These are phyloP conservation scores for Platyscapa corneri DNA, from an alignment of 1,140 invertebrate genomes.

Conservation along the genomic window DNA sequence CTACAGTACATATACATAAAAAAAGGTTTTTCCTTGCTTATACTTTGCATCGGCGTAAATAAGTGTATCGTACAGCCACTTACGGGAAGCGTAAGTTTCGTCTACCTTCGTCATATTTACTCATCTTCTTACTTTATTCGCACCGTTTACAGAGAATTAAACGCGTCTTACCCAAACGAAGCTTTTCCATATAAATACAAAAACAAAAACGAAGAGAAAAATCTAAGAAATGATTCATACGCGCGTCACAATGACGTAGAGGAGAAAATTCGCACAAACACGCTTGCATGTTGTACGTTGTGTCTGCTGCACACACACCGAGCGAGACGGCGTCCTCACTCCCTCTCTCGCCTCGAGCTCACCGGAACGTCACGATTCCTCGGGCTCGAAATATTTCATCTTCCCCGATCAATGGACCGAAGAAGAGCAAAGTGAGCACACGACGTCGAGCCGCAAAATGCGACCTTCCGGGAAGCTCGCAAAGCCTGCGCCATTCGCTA, in stretches of 20 bases:
- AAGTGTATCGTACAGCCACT: slow-evolving; percentile 58
- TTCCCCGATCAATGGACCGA: not conserved
- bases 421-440: not conserved
- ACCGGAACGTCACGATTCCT: slow-evolving; percentile 1
- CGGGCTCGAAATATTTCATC: not conserved
- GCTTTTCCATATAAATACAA: slow-evolving; percentile 3
- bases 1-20: slow-evolving; percentile 73
- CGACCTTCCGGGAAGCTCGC: slow-evolving; percentile 18
- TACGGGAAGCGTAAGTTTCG: not conserved
- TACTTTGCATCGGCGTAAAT: slow-evolving; percentile 60
- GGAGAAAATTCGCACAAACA: not conserved
- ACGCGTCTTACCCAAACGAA: slow-evolving; percentile 1
- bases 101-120: not conserved
- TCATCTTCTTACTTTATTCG: slow-evolving; percentile 4
- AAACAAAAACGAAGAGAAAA: slow-evolving; percentile 30
- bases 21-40: slow-evolving; percentile 60
- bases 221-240: not conserved
- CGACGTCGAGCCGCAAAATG: not conserved
- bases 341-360: not conserved
- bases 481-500: not conserved
- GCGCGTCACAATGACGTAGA: not conserved
- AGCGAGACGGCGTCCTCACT: not conserved
- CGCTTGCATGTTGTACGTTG: not conserved
- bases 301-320: too few species aligned
- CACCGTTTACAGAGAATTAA: slow-evolving; percentile 23